Base-by-base conservation (phyloP, 1,140 invertebrate genomes). In the Penaeus chinensis region DNA sequence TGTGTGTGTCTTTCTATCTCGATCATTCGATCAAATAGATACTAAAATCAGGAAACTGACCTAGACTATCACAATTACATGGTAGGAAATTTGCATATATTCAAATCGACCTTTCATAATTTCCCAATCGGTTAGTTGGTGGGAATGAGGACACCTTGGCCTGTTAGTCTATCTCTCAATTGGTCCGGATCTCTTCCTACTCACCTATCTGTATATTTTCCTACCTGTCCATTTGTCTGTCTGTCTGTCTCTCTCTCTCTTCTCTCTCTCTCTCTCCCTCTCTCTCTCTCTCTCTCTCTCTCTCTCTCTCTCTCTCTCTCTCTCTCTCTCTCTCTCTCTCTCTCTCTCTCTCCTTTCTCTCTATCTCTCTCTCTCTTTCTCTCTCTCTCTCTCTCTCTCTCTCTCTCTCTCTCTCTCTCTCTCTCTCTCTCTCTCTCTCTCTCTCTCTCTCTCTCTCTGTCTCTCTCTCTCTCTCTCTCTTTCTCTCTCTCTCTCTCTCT, bases 271-370 rank as follows among this genome's bases (percentile, higher is more conserved):
- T 71, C 19, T 71, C 66, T 71, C 66, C 20, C 0, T 24, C n/a
- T 71, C 66, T 71, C 19, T 71, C 66, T 71, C 66, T 71, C 19
- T 71, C 66, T 71, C 66, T 71, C 19, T 71, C 66, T 71, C 66
- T 71, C 19, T 42, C 37, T 42, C 37, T 42, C 4, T 42, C 37
- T 42, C 37, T 42, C 37, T 42, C 37, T 42, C 37, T 42, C 37
- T 42, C 37, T 42, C 37, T 42, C 37, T 42, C 37, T 42, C 37
- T 42, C 4, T 42, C 37, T 42, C 4, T 42, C 37, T 42, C 37
- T 42, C 37, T 42, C 37, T 42, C 37, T 42, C 37, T 42, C 37
- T 42, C 8, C 8, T 69, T 69, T 20, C 8, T n/a, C 19, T 69
- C 27, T 27, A 66, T 22, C 16, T n/a, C 66, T 71, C 3, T 71